Percentiles rank a stretch among this genome's conserved stretches.
These are phyloP conservation scores for Ceratitis capitata DNA, from an alignment of 1,140 invertebrate species.

Conservation along the genomic window DNA sequence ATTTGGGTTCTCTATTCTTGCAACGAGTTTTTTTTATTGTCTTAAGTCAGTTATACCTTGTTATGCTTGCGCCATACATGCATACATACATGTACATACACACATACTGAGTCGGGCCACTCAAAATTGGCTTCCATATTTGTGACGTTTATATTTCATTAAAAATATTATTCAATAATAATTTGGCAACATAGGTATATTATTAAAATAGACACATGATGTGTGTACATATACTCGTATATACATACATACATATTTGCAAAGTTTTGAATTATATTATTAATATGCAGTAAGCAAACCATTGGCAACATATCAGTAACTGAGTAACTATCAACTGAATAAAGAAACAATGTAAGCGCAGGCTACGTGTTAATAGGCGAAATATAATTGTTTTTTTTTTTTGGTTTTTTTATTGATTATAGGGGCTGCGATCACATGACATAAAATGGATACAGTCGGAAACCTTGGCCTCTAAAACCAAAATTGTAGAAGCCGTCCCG, in stretches of 20 bases:
- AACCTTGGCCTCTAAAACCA: conserved; percentile 41
- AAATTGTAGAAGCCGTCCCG: neutral
- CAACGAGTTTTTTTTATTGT: too few species aligned
- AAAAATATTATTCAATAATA: neutral
- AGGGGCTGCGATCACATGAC: neutral
- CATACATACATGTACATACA: neutral
- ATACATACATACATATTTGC: neutral
- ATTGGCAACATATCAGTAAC: neutral
- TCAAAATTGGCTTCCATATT: neutral
- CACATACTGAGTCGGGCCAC: neutral
- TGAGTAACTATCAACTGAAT: neutral
- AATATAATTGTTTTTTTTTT: too few species aligned
- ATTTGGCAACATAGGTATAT: neutral
- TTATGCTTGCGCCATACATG: neutral
- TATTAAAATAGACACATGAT: neutral
- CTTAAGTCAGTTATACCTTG: too few species aligned
- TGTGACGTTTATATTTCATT: neutral
- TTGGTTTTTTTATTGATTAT: conserved; percentile 4
- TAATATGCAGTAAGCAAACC: neutral
- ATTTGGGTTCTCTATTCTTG: too few species aligned
- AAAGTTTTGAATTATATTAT: neutral
- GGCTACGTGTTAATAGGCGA: neutral
- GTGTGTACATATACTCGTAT: neutral
- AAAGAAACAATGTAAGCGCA: neutral
- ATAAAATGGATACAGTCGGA: neutral